These are phyloP conservation scores for Linepithema humile DNA, from an alignment of 1,140 invertebrate genomes.

Conservation along the genomic window DNA sequence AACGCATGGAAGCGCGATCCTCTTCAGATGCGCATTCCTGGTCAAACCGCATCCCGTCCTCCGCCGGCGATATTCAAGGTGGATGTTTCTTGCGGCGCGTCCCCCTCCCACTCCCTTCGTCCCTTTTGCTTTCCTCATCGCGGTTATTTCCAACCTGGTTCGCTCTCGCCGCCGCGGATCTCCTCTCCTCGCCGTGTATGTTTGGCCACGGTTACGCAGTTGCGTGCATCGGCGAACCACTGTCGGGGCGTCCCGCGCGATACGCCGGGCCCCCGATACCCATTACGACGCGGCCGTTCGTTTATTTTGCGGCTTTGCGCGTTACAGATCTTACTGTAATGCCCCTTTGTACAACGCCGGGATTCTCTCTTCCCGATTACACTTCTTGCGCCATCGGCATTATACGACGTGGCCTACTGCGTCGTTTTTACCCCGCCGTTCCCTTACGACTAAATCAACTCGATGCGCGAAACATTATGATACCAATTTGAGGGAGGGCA, in stretches of 20 bases:
- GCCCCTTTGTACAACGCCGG: slow-evolving; percentile 65
- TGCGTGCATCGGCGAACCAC: slow-evolving; percentile 77
- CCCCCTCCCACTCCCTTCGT: slow-evolving; percentile 38
- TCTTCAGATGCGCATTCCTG: slow-evolving; percentile 66
- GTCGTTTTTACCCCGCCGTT: slow-evolving; percentile 3
- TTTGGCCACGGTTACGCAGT: slow-evolving; percentile 71
- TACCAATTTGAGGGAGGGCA: background rate
- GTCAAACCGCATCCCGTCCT: slow-evolving; percentile 56
- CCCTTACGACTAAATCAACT: slow-evolving; percentile 17
- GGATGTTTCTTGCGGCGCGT: slow-evolving; percentile 53
- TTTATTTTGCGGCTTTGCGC: slow-evolving; percentile 66
- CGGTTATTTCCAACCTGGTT: slow-evolving; percentile 39
- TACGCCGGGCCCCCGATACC: slow-evolving; percentile 84
- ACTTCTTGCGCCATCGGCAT: slow-evolving; percentile 62
- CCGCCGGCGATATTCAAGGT: slow-evolving; percentile 56
- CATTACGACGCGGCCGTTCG: slow-evolving; percentile 17
- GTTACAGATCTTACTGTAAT: slow-evolving; percentile 71
- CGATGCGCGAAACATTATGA: background rate
- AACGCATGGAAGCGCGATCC: slow-evolving; percentile 40
- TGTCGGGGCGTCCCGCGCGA: slow-evolving; percentile 78
- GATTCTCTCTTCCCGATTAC: slow-evolving; percentile 60
- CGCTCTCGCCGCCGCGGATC: background rate
- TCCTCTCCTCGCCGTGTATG: slow-evolving; percentile 32
- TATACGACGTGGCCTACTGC: slow-evolving; percentile 14
- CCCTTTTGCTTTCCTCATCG: slow-evolving; percentile 41